These are phyloP conservation scores for Cheirogaleus major DNA, from an alignment of 2,797 vertebrate genomes.

Conservation along the genomic window DNA sequence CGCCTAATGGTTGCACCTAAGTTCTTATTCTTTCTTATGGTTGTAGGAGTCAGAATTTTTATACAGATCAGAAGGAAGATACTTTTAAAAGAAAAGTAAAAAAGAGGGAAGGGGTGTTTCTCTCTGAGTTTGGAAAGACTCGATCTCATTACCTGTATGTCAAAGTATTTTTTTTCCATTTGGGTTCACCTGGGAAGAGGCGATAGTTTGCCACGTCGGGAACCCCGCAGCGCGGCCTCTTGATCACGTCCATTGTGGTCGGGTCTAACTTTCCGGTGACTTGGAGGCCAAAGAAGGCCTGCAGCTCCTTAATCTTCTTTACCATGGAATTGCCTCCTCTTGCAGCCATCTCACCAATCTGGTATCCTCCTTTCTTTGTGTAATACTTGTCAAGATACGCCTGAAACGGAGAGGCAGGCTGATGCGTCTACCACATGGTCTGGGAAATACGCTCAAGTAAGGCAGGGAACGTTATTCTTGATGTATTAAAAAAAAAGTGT, in stretches of 20 bases:
- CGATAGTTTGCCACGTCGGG: conserved; percentile 89
- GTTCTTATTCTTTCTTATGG: background rate
- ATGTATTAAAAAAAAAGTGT: background rate
- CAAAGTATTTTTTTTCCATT: conserved; percentile 90
- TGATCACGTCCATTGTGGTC: conserved; percentile 88
- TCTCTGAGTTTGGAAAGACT: conserved; percentile 59
- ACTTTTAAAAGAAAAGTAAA: background rate
- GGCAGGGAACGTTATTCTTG: background rate
- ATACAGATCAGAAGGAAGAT: background rate
- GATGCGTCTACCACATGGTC: background rate
- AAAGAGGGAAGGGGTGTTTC: background rate
- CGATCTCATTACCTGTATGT: conserved; percentile 90
- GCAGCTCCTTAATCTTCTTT: conserved; percentile 89
- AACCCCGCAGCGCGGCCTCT: conserved; percentile 88
- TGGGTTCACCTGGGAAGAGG: conserved; percentile 87
- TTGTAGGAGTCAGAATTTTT: background rate
- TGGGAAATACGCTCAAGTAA: background rate
- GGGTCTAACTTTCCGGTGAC: conserved; percentile 86
- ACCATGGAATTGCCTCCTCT: conserved; percentile 32
- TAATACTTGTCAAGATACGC: conserved; percentile 74
- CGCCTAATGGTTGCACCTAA: background rate
- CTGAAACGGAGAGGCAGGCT: conserved; percentile 55
- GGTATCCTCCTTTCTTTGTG: conserved; percentile 52
- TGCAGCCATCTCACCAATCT: conserved; percentile 56
- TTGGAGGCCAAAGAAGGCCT: conserved; percentile 88